Percentiles rank a stretch among this genome's conserved stretches.
These are phyloP conservation scores for Coilia nasus DNA, from an alignment of 2,797 vertebrate genomes.

Conservation along the genomic window DNA sequence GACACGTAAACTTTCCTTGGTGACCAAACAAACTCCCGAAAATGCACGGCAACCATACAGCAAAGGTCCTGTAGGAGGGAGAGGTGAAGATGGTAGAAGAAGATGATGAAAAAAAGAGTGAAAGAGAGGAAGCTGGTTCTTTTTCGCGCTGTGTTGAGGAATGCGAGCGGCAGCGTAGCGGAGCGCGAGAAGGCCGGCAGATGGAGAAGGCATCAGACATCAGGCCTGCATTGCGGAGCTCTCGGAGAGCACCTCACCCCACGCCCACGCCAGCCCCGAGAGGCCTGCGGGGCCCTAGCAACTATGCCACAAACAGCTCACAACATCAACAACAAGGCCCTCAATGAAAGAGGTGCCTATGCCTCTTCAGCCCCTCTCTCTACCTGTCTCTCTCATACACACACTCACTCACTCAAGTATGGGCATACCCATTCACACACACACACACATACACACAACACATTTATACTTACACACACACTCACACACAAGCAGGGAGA, in stretches of 20 bases:
- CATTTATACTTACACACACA: neutral
- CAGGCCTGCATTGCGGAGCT: too few species aligned
- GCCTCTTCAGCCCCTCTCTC: neutral
- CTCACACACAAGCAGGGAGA: neutral
- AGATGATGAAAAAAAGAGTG: neutral
- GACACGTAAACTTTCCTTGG: neutral
- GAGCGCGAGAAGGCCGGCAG: constrained; percentile 37
- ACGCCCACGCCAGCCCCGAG: neutral
- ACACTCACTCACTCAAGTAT: neutral
- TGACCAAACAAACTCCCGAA: neutral
- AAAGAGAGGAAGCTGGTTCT: neutral
- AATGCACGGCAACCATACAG: neutral
- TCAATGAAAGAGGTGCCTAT: neutral
- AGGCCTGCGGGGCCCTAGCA: neutral
- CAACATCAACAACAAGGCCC: neutral
- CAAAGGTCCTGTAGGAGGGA: constrained; percentile 29
- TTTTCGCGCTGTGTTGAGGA: neutral
- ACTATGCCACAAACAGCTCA: neutral
- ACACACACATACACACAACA: neutral
- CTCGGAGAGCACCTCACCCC: too few species aligned
- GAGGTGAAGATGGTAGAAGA: constrained; percentile 30
- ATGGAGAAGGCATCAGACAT: constrained; percentile 40
- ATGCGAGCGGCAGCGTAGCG: constrained; percentile 12
- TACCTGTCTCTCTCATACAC: neutral
- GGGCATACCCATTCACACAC: neutral